A percentile compares a stretch with the other conserved stretches of the same genome.
Evolutionary conservation across 2,888 invertebrate species (phyloP).

Genomic region (Drepanosiphum platanoidis): DNA sequence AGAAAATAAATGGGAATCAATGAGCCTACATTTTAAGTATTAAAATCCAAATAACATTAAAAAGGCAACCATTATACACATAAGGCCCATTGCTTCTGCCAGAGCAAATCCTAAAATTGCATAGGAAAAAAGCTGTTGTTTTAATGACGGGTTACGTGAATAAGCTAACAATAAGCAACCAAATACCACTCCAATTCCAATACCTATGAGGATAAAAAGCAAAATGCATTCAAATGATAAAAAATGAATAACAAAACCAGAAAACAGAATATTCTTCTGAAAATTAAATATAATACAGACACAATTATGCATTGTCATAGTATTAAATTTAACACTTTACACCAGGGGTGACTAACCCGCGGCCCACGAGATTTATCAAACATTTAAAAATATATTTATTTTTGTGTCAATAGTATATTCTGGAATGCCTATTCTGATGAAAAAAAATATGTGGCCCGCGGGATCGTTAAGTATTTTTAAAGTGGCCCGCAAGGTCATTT

Average conservation of each 20-base stretch:
- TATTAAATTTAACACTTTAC: too few relatives aligned
- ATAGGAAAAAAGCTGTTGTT: constrained; percentile 97
- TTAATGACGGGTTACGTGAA: constrained; percentile 95
- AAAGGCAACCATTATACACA: constrained; percentile 99
- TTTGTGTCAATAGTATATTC: too few relatives aligned
- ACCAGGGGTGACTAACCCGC: too few relatives aligned
- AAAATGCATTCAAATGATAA: not conserved
- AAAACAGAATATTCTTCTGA: not conserved
- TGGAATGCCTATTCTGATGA: too few relatives aligned
- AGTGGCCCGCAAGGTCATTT: too few relatives aligned
- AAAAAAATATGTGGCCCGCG: too few relatives aligned
- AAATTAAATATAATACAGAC: not conserved
- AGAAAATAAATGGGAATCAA: constrained; percentile 2
- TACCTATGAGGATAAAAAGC: constrained; percentile 72
- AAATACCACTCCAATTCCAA: constrained; percentile 97
- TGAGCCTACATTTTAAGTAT: not conserved
- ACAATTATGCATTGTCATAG: too few relatives aligned
- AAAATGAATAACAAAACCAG: not conserved
- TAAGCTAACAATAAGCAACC: constrained; percentile 96
- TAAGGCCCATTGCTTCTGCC: constrained; percentile 98
- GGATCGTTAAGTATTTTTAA: too few relatives aligned
- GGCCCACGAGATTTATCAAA: too few relatives aligned
- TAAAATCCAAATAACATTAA: constrained; percentile 85
- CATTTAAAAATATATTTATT: too few relatives aligned
- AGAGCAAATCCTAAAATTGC: constrained; percentile 97